Conservation (phyloP, 2,113 vertebrate species). For the rat (Rattus norvegicus) region GRCr8 NC_086031.1:77321001-77321500, state of each 20-base stretch:
- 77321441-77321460: background rate
- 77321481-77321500: background rate
- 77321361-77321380: background rate
- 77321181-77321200: background rate
- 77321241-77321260: background rate
- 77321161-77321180: slow-evolving; percentile 4
- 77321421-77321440: background rate
- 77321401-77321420: background rate
- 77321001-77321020: background rate
- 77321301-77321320: background rate
- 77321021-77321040: background rate
- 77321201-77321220: background rate
- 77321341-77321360: background rate
- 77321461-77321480: background rate
- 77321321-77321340: background rate
- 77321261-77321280: slow-evolving; percentile 5
- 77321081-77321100: background rate
- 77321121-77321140: background rate
- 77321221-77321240: slow-evolving; percentile 11
- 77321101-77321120: slow-evolving; percentile 27
- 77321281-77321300: background rate
- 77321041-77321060: background rate
- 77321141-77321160: background rate
- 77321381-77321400: background rate
- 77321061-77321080: background rate